Conservation (phyloP, 1,140 invertebrate genomes). For the Drosophila pandora region DNA sequence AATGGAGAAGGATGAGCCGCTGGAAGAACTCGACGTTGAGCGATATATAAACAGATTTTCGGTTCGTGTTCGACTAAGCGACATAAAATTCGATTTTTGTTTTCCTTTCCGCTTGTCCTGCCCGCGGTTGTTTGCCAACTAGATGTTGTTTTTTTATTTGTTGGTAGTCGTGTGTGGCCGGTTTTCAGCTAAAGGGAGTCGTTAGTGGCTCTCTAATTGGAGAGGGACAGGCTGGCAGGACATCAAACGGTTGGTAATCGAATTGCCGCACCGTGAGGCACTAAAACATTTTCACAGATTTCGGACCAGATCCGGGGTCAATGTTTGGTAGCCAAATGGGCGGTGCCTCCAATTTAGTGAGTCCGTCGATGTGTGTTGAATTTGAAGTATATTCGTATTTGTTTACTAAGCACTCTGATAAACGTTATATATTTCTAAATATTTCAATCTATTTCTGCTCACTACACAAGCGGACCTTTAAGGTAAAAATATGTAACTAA, state of each 20-base stretch:
- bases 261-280: conserved; percentile 31
- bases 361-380: not conserved
- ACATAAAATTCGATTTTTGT: conserved; percentile 56
- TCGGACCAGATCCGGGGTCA: not conserved
- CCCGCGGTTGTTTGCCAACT: conserved; percentile 12
- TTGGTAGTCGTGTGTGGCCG: conserved; percentile 11
- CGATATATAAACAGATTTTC: conserved; percentile 72
- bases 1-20: not conserved
- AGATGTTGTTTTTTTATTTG: conserved; percentile 8
- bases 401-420: conserved; percentile 14
- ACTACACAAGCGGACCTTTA: too few relatives aligned
- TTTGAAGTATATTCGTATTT: conserved; percentile 18
- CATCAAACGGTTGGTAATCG: conserved; percentile 47
- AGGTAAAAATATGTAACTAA: not conserved
- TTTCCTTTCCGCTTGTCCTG: conserved; percentile 12
- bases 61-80: conserved; percentile 51
- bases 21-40: conserved; percentile 8
- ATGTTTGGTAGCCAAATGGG: conserved; percentile 3
- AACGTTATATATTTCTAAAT: too few relatives aligned
- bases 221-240: conserved; percentile 13
- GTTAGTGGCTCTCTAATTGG: conserved; percentile 49
- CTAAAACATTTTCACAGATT: conserved; percentile 51
- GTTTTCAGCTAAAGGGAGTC: conserved; percentile 39
- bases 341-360: conserved; percentile 8
- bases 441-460: too few relatives aligned